Percentiles rank a stretch among this genome's conserved stretches.
phyloP scores from a whole-genome alignment of 2,113 vertebrate genomes.

The Marmota monax region DNA sequence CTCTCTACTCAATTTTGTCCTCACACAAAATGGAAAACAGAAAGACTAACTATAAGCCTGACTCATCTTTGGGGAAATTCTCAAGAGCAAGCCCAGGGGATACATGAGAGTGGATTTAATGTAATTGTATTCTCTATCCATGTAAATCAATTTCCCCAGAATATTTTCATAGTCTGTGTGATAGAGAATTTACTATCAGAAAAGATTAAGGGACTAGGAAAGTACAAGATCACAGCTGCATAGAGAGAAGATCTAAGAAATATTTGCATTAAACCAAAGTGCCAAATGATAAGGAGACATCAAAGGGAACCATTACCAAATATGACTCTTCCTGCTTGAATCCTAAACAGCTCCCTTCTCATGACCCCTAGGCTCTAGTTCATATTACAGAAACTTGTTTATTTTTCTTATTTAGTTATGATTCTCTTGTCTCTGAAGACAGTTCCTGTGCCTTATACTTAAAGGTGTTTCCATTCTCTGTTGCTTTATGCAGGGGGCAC shows the following conservation, averaged over 20 bases:
- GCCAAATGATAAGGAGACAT: not conserved
- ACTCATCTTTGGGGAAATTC: not conserved
- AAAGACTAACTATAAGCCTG: not conserved
- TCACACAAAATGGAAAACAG: not conserved
- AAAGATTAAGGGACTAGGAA: not conserved
- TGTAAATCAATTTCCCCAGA: not conserved
- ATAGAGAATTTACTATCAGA: not conserved
- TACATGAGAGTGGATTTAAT: not conserved
- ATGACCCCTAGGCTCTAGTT: not conserved
- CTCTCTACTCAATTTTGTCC: not conserved
- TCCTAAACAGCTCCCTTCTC: not conserved
- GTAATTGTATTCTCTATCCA: not conserved
- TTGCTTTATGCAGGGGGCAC: not conserved
- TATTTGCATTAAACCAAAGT: not conserved
- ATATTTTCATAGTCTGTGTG: not conserved
- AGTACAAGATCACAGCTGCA: not conserved
- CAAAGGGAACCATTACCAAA: not conserved
- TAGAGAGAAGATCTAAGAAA: not conserved
- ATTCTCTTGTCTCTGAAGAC: not conserved
- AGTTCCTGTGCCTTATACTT: not conserved
- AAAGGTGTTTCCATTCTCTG: not conserved
- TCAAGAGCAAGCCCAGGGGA: conserved; percentile 14
- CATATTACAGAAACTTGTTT: not conserved
- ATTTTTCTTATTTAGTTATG: not conserved
- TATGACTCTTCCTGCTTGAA: not conserved